Evolutionary conservation across 2,888 invertebrate genomes (phyloP), one percentile per base, ranked within the genome.

Genomic region (Cephus nigrinus): DNA sequence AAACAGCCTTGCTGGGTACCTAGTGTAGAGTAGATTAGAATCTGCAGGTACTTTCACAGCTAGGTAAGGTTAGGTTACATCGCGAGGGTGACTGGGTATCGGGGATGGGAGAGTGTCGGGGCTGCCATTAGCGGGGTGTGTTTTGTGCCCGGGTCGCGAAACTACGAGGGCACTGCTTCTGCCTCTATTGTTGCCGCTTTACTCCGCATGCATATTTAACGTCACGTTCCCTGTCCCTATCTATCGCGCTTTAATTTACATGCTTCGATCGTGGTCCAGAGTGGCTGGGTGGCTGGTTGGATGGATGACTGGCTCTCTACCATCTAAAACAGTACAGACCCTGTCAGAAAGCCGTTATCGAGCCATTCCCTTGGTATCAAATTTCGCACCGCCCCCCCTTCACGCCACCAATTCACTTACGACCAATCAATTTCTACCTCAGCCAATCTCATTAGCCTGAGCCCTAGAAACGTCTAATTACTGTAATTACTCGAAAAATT

Each of bases 131-230:
- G 87, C 87, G 85, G 84, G 86, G 86, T 88, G 85, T 88, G 86
- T 88, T 88, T 88, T 88, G 88, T 82, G 83, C 84, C 83, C 83
- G 83, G 84, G 84, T 86, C 84, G 86, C 78, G 72, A 40, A 30
- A 34, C 75, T 76, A 77, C 75, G 72, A 78, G 80, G 78, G 79
- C 74, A 76, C 73, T 75, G 77, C 73, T 77, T 76, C 69, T 75
- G 72, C 83, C 82, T 84, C 88, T 86, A 87, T 88, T 87, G 88
- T 87, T 87, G 84, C 86, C 86, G 85, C 86, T 88, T 86, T 86
- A 88, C 85, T 83, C 88, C 83, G 86, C 85, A 87, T 88, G 87
- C 88, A 88, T 88, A 88, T 88, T 88, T 88, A 88, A 88, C 88
- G 82, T 84, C 81, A 84, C 83, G 82, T 76, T 82, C 77, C 78